Conservation (phyloP, 2,888 invertebrate genomes). For the Aspidiotus rigidus region DNA sequence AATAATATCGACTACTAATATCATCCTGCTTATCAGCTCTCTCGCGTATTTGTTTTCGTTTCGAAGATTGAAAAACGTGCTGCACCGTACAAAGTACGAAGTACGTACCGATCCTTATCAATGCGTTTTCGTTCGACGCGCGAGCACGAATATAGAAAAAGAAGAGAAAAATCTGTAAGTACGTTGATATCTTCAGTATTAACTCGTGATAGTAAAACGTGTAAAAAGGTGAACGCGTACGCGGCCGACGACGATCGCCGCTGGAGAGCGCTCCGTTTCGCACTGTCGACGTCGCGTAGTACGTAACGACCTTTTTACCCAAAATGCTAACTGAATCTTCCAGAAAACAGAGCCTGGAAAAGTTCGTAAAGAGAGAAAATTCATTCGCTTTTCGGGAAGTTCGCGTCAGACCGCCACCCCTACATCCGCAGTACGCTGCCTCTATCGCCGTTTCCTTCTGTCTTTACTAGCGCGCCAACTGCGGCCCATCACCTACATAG, state of each 20-base stretch:
- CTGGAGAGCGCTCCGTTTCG: constrained; percentile 24
- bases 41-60: no score
- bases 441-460: constrained; percentile 6
- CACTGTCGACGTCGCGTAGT: constrained; percentile 8
- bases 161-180: neutral
- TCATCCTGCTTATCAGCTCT: no score
- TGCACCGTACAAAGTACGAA: no score
- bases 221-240: constrained; percentile 5
- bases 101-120: constrained; percentile 18
- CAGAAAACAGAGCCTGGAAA: constrained; percentile 29
- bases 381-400: constrained; percentile 4
- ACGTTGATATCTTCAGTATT: no score
- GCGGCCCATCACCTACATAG: neutral
- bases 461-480: constrained; percentile 5
- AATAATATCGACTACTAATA: no score
- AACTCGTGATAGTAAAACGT: neutral
- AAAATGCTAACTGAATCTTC: constrained; percentile 24
- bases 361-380: neutral
- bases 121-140: constrained; percentile 12
- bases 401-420: constrained; percentile 3
- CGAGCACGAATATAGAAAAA: neutral
- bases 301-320: constrained; percentile 14
- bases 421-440: neutral
- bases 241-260: constrained; percentile 26
- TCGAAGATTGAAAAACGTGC: no score